Base-by-base conservation (phyloP, 2,888 invertebrate species). In the Catonia carolina region DNA sequence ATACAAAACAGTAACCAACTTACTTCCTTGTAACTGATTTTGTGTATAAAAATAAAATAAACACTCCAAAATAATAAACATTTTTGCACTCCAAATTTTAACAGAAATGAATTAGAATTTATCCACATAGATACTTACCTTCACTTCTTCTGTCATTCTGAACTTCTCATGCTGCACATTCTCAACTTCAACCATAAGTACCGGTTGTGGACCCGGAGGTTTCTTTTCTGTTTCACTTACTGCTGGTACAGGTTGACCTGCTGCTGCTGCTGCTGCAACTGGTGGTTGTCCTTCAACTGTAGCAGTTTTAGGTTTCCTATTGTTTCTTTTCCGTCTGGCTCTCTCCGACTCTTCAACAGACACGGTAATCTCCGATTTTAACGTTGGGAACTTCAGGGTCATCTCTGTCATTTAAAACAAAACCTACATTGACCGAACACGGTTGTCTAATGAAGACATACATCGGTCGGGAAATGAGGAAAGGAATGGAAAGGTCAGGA, bases 141-240 rank as follows among this genome's bases (percentile, higher is more conserved):
- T 98, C 12, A 98, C 88, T 77, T 98, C 97, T 69, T 95, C 94
- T 0, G 89, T 94, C 71, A 88, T 88, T 63, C 85, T 80, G 71
- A 91, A 97, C 64, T 89, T 86, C 61, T 93, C 86, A 67, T 95
- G 91, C 55, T 83, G 80, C 53, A 96, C 73, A 76, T 98, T 98
- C 71, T 94, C 94, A 18, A 94, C 92, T 74, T 96, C 93, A 0
- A 87, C 94, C 89, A 98, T 93, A 60, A 96, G 72, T 15, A 95
- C 78, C 12, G 80, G 78, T 20, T 7, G 60, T 17, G 58, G 49
- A 51, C 66, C 60, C 22, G 59, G 52, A 39, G 65, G 63, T 47
- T 64, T 65, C 35, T 67, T 70, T 54, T 68, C 71, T 18, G 69
- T 65, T 12, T 66, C 71, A 72, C 53, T 74, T 68, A 1, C 70